These are phyloP conservation scores for Chrosomus eos DNA, from an alignment of 2,797 vertebrate species.

Conservation along the genomic window DNA sequence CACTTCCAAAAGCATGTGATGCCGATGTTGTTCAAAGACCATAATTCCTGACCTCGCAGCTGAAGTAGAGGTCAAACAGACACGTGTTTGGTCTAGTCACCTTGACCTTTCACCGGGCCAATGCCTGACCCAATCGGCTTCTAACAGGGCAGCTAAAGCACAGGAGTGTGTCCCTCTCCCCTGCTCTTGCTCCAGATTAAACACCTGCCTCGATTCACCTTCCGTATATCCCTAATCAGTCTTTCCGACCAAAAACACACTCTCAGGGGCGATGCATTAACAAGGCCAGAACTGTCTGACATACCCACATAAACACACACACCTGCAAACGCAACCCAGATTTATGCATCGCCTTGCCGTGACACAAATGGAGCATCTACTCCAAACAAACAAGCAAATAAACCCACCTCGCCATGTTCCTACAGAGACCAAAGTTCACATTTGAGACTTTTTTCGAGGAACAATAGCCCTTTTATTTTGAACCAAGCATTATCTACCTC, in stretches of 20 bases:
- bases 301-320: conserved; percentile 37
- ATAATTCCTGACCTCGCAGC: neutral
- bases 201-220: conserved; percentile 45
- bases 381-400: conserved; percentile 41
- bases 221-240: conserved; percentile 33
- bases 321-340: conserved; percentile 41
- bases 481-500: neutral
- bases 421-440: neutral
- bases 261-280: conserved; percentile 44
- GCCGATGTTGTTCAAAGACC: neutral
- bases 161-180: neutral
- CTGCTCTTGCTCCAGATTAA: conserved; percentile 28
- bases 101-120: conserved; percentile 20
- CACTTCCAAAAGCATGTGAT: neutral
- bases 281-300: conserved; percentile 34
- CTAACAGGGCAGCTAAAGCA: neutral
- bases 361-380: conserved; percentile 42
- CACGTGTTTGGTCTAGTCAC: conserved; percentile 23
- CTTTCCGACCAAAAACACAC: conserved; percentile 17
- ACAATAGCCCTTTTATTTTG: neutral
- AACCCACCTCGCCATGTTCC: neutral
- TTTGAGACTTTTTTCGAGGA: neutral
- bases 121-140: neutral
- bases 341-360: conserved; percentile 6
- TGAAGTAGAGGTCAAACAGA: conserved; percentile 25